phyloP scores from a whole-genome alignment of 2,888 invertebrate genomes.

The Mantis religiosa region DNA sequence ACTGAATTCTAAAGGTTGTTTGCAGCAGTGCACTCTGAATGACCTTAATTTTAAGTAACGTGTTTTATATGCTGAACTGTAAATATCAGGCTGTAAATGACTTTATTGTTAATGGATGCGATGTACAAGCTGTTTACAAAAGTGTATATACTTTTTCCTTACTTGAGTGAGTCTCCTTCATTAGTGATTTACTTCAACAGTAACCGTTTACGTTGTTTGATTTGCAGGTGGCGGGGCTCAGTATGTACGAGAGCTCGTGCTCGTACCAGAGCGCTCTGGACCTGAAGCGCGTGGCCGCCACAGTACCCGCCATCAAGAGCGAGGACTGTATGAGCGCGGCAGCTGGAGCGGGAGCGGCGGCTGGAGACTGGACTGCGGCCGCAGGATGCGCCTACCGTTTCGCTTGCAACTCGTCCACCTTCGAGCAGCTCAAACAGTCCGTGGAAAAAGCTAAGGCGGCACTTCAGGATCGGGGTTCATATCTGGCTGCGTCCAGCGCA shows the following conservation, averaged over 20 bases:
- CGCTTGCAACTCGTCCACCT: slow-evolving; percentile 77
- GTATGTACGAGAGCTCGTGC: slow-evolving; percentile 90
- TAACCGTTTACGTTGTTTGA: not conserved
- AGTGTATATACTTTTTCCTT: too few relatives aligned
- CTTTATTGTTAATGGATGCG: too few relatives aligned
- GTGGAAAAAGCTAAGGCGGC: slow-evolving; percentile 89
- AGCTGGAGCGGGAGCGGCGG: slow-evolving; percentile 33
- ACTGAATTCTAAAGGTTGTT: too few relatives aligned
- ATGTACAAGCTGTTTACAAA: too few relatives aligned
- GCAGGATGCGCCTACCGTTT: slow-evolving; percentile 59
- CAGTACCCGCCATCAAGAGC: slow-evolving; percentile 47
- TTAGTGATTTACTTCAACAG: too few relatives aligned
- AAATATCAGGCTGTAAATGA: too few relatives aligned
- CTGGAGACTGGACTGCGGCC: slow-evolving; percentile 37
- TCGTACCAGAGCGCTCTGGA: slow-evolving; percentile 83
- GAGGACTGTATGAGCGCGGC: slow-evolving; percentile 51
- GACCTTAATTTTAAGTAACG: too few relatives aligned
- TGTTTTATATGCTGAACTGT: too few relatives aligned
- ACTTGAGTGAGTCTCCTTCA: too few relatives aligned
- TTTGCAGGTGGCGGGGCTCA: slow-evolving; percentile 7
- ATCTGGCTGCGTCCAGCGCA: slow-evolving; percentile 67
- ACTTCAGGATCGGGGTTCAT: slow-evolving; percentile 66
- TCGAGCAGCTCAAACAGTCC: slow-evolving; percentile 84
- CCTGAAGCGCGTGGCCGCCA: slow-evolving; percentile 61
- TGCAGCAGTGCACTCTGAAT: too few relatives aligned